These are phyloP conservation scores for Athalia rosae DNA, from an alignment of 2,888 invertebrate genomes.

Conservation along the genomic window DNA sequence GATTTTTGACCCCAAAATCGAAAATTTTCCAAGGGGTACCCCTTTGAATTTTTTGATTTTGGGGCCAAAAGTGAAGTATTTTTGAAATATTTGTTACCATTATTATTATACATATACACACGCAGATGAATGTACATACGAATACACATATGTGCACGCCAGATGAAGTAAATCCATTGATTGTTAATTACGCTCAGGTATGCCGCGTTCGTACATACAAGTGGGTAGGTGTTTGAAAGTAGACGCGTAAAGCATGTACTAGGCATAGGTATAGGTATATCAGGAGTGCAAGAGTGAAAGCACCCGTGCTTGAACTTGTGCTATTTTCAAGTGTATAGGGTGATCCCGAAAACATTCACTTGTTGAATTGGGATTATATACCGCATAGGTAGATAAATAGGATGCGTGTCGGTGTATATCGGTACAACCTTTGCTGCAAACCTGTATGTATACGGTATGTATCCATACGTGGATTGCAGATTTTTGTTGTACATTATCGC, in stretches of 20 bases:
- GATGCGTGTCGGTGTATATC: not conserved
- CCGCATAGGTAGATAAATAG: too few relatives aligned
- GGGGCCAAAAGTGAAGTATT: too few relatives aligned
- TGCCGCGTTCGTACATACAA: not conserved
- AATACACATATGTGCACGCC: too few relatives aligned
- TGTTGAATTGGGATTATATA: slow-evolving; percentile 11
- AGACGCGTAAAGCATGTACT: slow-evolving; percentile 12
- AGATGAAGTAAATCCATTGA: too few relatives aligned
- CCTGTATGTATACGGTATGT: not conserved
- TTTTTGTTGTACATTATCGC: too few relatives aligned
- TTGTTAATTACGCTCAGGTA: too few relatives aligned
- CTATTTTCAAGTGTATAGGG: slow-evolving; percentile 40
- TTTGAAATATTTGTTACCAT: too few relatives aligned
- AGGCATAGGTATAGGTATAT: slow-evolving; percentile 40
- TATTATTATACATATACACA: too few relatives aligned
- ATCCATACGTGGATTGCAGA: not conserved
- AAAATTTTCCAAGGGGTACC: too few relatives aligned
- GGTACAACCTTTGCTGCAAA: not conserved
- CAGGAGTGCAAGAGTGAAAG: slow-evolving; percentile 55
- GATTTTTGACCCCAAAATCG: too few relatives aligned
- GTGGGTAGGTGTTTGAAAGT: slow-evolving; percentile 31
- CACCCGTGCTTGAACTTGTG: slow-evolving; percentile 52
- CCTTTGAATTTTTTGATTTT: too few relatives aligned
- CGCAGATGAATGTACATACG: too few relatives aligned
- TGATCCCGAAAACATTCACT: slow-evolving; percentile 37